Evolutionary conservation across 2,797 vertebrate genomes (phyloP), one percentile per base, ranked within the genome.

Genomic region (Ciconia nigra): DNA sequence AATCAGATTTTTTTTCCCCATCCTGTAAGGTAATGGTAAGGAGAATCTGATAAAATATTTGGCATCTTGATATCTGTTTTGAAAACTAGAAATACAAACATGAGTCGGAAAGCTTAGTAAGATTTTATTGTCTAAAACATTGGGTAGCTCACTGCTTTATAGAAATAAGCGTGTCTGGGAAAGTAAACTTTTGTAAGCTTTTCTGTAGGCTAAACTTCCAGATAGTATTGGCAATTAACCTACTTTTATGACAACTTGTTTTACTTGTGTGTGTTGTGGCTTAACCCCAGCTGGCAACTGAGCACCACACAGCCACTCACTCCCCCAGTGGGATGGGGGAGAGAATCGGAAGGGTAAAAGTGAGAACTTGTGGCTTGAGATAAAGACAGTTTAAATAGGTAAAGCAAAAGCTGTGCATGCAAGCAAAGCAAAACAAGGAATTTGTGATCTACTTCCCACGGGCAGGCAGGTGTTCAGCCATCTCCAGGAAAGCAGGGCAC

Each of bases 1-100:
- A 93, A 58, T 58, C 39, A 76, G 10, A 7, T 8, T 63, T 58
- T 85, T 33, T 91, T 87, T 52, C 37, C 37, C 19, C 10, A 33
- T 95, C n/a, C 57, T 87, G 28, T 19, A 89, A 70, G 67, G 58
- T 94, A 81, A 83, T 15, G 17, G 10, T 52, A 77, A 96, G 25
- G 58, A 83, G 51, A 80, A 84, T 63, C 22, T 42, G 57, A 62
- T 83, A 37, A 79, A 96, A 61, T 81, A 63, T 65, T 96, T 95
- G 80, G 59, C 70, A 83, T 83, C 26, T 88, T 90, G 70, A 87
- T 67, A 16, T 37, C 72, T 52, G 35, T 85, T 97, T 97, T 93
- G 61, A 87, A 96, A 97, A 82, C 16, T 25, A 42, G 33, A 72
- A 89, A 78, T 21, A 65, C 10, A 91, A 76, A 58, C 11, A 46